These are phyloP conservation scores for Lepidurus couesii DNA, from an alignment of 1,140 invertebrate genomes.

Conservation along the genomic window DNA sequence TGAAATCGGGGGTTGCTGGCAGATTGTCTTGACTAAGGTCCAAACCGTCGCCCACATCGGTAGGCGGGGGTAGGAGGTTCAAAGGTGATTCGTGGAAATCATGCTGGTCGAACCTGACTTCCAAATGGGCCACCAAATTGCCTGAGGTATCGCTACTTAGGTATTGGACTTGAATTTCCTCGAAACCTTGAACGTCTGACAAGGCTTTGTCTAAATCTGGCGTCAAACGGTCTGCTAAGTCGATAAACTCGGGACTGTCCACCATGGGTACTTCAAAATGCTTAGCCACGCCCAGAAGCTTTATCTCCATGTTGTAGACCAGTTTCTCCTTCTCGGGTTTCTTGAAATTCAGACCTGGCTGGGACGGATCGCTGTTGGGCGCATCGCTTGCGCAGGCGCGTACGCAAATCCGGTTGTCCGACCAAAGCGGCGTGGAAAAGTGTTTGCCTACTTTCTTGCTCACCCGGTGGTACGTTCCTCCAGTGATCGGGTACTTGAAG, in stretches of 20 bases:
- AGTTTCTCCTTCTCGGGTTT: conserved; percentile 53
- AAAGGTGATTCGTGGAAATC: neutral
- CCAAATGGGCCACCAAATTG: neutral
- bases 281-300: conserved; percentile 67
- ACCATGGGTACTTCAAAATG: conserved; percentile 62
- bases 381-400: conserved; percentile 37
- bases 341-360: neutral
- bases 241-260: conserved; percentile 63
- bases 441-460: conserved; percentile 84
- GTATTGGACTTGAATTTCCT: conserved; percentile 59
- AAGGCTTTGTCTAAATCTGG: conserved; percentile 59
- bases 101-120: neutral
- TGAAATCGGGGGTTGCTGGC: conserved; percentile 59
- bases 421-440: conserved; percentile 65
- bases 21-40: conserved; percentile 46
- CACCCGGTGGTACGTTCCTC: conserved; percentile 72
- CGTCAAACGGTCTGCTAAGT: conserved; percentile 61
- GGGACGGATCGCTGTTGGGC: neutral
- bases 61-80: neutral
- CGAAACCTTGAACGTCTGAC: conserved; percentile 62
- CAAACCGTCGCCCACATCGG: neutral
- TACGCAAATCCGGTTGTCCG: conserved; percentile 74
- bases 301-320: conserved; percentile 64
- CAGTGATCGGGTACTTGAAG: conserved; percentile 80
- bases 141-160: conserved; percentile 61